Percentiles rank a stretch among this genome's conserved stretches.
Evolutionary conservation across 2,113 vertebrate species (phyloP).

Genomic region (Corvus cornix): DNA sequence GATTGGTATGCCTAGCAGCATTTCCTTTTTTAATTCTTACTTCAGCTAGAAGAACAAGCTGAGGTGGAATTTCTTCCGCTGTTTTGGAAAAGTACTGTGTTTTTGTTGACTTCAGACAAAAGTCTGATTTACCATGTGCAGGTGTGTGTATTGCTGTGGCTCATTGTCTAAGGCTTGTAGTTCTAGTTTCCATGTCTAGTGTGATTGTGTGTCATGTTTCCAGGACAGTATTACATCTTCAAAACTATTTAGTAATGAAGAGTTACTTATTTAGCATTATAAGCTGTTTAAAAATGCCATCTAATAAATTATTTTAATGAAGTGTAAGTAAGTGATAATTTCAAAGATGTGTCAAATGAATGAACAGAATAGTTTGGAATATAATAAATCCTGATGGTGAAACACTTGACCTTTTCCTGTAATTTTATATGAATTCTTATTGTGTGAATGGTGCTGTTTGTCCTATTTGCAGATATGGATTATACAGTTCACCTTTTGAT

Average conservation of each 20-base stretch:
- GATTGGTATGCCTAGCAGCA: background rate
- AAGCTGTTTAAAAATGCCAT: background rate
- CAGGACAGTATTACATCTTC: background rate
- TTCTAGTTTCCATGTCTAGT: background rate
- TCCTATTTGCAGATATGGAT: conserved; percentile 86
- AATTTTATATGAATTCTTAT: background rate
- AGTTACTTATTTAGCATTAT: background rate
- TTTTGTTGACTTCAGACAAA: background rate
- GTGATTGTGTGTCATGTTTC: background rate
- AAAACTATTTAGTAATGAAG: background rate
- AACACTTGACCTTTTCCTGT: background rate
- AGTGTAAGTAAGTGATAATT: background rate
- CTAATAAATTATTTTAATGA: background rate
- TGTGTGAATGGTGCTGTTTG: background rate
- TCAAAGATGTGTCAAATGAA: background rate
- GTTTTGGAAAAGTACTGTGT: background rate
- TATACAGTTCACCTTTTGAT: conserved; percentile 98
- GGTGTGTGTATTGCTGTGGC: background rate
- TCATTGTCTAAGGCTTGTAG: background rate
- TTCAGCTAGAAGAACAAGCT: background rate
- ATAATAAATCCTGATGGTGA: background rate
- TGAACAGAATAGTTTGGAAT: background rate
- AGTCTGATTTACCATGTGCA: background rate
- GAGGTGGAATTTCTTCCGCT: background rate
- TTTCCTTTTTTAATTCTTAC: background rate